Base-by-base conservation (phyloP, 2,888 invertebrate species). In the Diachrysia chrysitis region DNA sequence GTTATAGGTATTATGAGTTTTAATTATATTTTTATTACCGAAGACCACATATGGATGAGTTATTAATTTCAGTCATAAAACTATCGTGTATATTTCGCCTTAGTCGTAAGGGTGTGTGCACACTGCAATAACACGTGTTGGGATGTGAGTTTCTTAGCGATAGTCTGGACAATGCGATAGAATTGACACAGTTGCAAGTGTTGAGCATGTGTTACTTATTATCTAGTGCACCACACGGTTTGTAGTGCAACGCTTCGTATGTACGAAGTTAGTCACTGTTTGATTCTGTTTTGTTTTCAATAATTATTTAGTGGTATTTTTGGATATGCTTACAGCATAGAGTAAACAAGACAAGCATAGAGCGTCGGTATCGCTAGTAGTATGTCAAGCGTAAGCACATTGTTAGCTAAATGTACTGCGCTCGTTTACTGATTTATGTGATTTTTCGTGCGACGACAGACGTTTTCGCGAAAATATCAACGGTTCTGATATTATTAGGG, bases 131-230 rank as follows among this genome's bases (percentile, higher is more conserved):
- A 42, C n/a, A 42, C n/a, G 48, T 51, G 48, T 10, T 12, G 21
- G 21, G 48, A n/a, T 46, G 46, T 53, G 53, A 48, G 54, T 69
- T 69, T 59, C 57, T 59, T 25, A 61, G 55, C 42, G 23, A 66
- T 51, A 46, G n/a, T 69, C 32, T n/a, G 42, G 21, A 61, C 74
- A 48, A 61, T 58, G 54, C 55, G 42, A n/a, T 29, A 62, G 51
- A 35, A 61, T 69, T 63, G 65, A 66, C 69, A 65, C 65, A 69
- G 58, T 64, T 68, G 71, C 42, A 42, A 57, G 57, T 32, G 55
- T 66, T 63, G 63, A 63, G 76, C 73, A 76, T 69, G 73, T 76
- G 66, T 67, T 67, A 73, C 77, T 46, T 69, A 76, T 69, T 67
- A 67, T 66, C n/a, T n/a, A n/a, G n/a, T 73, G 35, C 4, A 61